These are phyloP conservation scores for Struthio camelus DNA, from an alignment of 2,113 vertebrate genomes.

Conservation along the genomic window DNA sequence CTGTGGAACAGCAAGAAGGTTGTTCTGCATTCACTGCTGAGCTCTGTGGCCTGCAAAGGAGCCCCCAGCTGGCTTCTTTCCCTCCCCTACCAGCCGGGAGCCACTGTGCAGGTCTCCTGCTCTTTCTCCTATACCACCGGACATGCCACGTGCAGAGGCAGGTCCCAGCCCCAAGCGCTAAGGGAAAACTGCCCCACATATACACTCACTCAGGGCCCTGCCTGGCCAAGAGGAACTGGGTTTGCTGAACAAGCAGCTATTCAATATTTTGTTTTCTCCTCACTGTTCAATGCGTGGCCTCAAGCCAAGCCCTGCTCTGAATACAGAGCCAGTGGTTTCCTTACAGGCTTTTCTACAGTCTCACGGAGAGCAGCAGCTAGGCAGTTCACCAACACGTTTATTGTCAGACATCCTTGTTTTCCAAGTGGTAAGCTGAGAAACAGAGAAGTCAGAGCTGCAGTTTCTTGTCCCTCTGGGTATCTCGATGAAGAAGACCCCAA, in stretches of 20 bases:
- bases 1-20: background rate
- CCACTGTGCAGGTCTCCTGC: background rate
- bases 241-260: constrained; percentile 67
- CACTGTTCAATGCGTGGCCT: constrained; percentile 19
- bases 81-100: background rate
- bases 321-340: constrained; percentile 49
- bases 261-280: constrained; percentile 69
- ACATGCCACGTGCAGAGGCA: background rate
- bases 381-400: background rate
- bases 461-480: background rate
- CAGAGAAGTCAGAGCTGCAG: background rate
- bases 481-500: background rate
- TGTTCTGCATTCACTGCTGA: background rate
- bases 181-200: background rate
- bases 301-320: constrained; percentile 59
- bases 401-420: background rate
- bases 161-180: background rate
- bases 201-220: background rate
- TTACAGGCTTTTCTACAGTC: constrained; percentile 3
- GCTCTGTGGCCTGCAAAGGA: background rate
- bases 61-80: background rate
- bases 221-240: background rate
- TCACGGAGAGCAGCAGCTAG: background rate
- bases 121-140: background rate
- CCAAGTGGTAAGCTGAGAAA: background rate